These are phyloP conservation scores for Eustalomyia histrio DNA, from an alignment of 2,888 invertebrate species.

Conservation along the genomic window DNA sequence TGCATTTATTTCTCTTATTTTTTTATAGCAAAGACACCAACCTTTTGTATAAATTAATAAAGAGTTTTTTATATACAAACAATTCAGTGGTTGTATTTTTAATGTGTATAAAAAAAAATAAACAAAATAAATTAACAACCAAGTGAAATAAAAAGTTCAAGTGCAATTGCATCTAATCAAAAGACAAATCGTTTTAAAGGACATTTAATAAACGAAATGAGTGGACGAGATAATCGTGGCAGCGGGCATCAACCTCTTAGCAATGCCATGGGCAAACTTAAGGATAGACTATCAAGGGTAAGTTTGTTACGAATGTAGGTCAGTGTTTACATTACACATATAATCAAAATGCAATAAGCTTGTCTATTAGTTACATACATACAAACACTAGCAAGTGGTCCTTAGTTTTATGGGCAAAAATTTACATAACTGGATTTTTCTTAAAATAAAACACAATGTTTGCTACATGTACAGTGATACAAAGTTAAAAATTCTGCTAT, in stretches of 20 bases:
- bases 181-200: slow-evolving; percentile 4
- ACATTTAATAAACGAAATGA: slow-evolving; percentile 70
- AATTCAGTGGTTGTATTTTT: slow-evolving; percentile 35
- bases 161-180: slow-evolving; percentile 10
- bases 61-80: slow-evolving; percentile 26
- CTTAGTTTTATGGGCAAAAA: too few relatives aligned
- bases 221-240: slow-evolving; percentile 78
- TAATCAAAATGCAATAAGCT: neutral
- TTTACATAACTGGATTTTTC: too few relatives aligned
- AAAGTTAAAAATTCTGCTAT: too few relatives aligned
- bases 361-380: too few relatives aligned
- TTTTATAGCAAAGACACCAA: slow-evolving; percentile 54
- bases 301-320: slow-evolving; percentile 61
- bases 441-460: too few relatives aligned
- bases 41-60: slow-evolving; percentile 16
- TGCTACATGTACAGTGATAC: too few relatives aligned
- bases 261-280: slow-evolving; percentile 78
- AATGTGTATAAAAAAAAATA: slow-evolving; percentile 18
- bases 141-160: slow-evolving; percentile 37
- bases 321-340: neutral
- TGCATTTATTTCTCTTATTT: neutral
- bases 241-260: slow-evolving; percentile 75
- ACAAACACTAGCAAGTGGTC: too few relatives aligned
- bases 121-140: slow-evolving; percentile 29
- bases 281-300: slow-evolving; percentile 78